Conservation (phyloP, 1,140 invertebrate species). For the Pogonomyrmex californicus region DNA sequence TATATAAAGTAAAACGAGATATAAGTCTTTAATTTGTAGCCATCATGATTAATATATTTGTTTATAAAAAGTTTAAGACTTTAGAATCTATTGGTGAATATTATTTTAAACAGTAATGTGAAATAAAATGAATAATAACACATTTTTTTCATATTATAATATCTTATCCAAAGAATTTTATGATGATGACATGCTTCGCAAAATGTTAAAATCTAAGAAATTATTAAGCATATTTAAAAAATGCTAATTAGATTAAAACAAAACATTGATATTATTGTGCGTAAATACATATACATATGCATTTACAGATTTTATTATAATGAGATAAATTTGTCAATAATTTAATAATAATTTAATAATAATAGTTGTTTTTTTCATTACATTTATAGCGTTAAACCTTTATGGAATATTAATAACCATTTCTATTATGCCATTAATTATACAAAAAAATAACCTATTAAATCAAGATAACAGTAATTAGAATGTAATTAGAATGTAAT, state of each 20-base stretch:
- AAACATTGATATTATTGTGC: neutral
- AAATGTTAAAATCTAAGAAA: neutral
- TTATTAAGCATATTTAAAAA: neutral
- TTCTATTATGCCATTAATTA: neutral
- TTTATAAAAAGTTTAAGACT: neutral
- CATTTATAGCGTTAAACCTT: neutral
- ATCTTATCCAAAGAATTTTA: neutral
- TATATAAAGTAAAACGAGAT: constrained; percentile 23
- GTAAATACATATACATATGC: neutral
- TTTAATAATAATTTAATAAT: neutral
- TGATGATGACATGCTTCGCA: neutral
- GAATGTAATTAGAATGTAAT: too few relatives aligned
- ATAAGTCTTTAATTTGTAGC: neutral
- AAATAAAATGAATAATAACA: neutral
- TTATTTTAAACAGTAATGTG: neutral
- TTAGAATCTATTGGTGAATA: neutral
- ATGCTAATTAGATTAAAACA: neutral
- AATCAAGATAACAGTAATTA: neutral
- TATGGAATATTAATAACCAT: neutral
- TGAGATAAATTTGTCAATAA: too few relatives aligned
- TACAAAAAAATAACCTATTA: neutral
- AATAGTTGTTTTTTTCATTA: neutral
- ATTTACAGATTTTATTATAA: neutral
- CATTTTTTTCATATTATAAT: neutral
- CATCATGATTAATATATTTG: neutral